Conservation (phyloP, 2,888 invertebrate species). For the Norana najaformis region DNA sequence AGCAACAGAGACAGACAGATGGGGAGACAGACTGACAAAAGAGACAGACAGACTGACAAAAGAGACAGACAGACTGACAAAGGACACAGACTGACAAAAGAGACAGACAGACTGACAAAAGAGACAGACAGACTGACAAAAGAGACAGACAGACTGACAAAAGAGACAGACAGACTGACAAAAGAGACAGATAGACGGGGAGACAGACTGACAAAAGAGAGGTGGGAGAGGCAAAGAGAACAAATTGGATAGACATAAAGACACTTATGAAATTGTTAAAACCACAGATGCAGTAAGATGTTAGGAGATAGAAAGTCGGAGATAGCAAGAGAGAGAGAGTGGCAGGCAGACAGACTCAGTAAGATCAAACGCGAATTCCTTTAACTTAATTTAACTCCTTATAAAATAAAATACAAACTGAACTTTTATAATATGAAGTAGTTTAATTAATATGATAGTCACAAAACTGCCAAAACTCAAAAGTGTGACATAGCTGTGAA, state of each 20-base stretch:
- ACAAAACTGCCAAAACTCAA: too few species aligned
- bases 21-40: not conserved
- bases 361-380: too few species aligned
- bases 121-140: constrained; percentile 2
- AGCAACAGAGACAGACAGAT: not conserved
- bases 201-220: not conserved
- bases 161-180: not conserved
- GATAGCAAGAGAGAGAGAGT: not conserved
- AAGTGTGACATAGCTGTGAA: too few species aligned
- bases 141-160: not conserved
- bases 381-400: too few species aligned
- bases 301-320: not conserved
- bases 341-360: not conserved
- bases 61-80: constrained; percentile 1
- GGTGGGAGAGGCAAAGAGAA: not conserved
- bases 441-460: too few species aligned
- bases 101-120: not conserved
- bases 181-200: not conserved
- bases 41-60: not conserved
- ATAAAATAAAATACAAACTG: too few species aligned
- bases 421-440: too few species aligned
- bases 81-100: not conserved
- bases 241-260: not conserved
- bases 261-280: not conserved
- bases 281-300: not conserved